Evolutionary conservation across 2,888 invertebrate species (phyloP).

Genomic region (Lucinisca nassula): DNA sequence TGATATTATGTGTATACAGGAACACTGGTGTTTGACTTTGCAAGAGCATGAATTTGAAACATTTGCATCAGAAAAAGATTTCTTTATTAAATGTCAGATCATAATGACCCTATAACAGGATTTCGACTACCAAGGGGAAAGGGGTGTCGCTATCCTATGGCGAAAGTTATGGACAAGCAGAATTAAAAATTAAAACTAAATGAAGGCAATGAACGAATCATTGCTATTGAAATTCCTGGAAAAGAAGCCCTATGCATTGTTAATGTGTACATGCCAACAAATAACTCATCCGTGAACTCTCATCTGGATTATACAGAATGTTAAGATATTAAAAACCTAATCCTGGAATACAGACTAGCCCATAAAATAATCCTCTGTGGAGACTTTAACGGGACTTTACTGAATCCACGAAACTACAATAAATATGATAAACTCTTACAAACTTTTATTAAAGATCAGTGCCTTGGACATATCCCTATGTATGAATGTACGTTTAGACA

Average conservation of each 20-base stretch:
- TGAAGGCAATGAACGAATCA: not conserved
- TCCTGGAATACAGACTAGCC: not conserved
- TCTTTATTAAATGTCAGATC: not conserved
- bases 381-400: slow-evolving; percentile 8
- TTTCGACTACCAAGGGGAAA: not conserved
- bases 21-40: not conserved
- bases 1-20: not conserved
- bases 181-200: not conserved
- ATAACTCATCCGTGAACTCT: not conserved
- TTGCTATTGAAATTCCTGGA: not conserved
- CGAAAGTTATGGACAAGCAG: not conserved
- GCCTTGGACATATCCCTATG: not conserved
- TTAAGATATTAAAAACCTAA: not conserved
- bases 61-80: not conserved
- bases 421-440: not conserved
- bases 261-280: slow-evolving; percentile 1
- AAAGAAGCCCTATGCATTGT: not conserved
- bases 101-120: not conserved
- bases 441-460: not conserved
- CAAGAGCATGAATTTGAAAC: not conserved
- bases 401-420: not conserved
- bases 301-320: not conserved
- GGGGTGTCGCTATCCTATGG: not conserved
- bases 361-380: not conserved
- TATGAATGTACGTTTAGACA: not conserved